Evolutionary conservation across 2,113 vertebrate genomes (phyloP).

Genomic region (Corvus moneduloides): DNA sequence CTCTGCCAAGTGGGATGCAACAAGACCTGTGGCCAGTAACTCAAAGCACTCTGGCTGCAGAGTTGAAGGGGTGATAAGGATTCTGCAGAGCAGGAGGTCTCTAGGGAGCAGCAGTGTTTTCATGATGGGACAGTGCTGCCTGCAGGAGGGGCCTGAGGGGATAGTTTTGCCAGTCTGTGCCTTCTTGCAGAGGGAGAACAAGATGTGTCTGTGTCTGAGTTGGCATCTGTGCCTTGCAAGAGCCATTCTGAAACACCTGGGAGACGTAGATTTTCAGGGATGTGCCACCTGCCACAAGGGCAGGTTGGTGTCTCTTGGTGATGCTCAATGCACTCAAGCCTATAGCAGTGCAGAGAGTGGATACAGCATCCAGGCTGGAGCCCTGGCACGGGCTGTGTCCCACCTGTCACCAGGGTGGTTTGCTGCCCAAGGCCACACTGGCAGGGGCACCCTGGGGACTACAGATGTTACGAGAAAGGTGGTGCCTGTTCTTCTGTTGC

Average conservation of each 20-base stretch:
- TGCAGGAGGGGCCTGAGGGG: not conserved
- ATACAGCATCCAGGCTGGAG: not conserved
- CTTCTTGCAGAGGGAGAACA: not conserved
- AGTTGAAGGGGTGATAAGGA: not conserved
- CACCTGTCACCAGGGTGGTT: not conserved
- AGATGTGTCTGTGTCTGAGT: not conserved
- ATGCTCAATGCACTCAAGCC: not conserved
- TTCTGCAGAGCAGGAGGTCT: not conserved
- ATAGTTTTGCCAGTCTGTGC: not conserved
- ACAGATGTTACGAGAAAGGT: rapidly evolving
- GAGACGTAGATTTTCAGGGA: not conserved
- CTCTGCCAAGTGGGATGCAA: not conserved
- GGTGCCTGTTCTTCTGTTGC: not conserved
- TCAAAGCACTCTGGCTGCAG: not conserved
- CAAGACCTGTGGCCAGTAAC: not conserved
- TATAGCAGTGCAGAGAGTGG: not conserved
- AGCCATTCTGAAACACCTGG: not conserved
- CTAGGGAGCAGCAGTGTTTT: not conserved
- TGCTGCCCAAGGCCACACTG: rapidly evolving
- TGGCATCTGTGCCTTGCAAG: not conserved
- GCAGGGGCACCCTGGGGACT: not conserved
- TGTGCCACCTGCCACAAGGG: not conserved
- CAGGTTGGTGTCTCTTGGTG: not conserved
- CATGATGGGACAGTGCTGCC: not conserved
- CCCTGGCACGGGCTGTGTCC: not conserved